Evolutionary conservation across 2,113 vertebrate genomes (phyloP), one percentile per base, ranked within the genome.

Genomic region (Bufo gargarizans): DNA sequence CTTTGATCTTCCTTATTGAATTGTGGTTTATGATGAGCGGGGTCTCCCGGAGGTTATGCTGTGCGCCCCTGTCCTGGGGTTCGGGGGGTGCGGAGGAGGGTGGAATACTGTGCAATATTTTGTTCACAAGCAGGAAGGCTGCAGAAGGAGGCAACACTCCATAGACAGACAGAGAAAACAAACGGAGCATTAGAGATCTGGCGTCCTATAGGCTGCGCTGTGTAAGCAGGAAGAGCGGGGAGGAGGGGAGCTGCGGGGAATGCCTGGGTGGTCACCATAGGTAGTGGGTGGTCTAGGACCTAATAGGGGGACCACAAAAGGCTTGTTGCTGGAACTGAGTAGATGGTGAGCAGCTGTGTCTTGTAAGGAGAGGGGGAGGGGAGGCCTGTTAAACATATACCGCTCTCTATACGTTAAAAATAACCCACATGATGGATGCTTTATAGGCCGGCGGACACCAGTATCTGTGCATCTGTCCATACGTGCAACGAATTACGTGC

Each of bases 261-360:
- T 84, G 87, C 87, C 53, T 93, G 93, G 93, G 93, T 93, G 92
- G 92, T 91, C 93, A 91, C 0, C 0, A 59, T 4, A 82, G 91
- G 88, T 89, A 89, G 91, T 93, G 93, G 92, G 94, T 93, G 92
- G 92, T 92, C 92, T 91, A 0, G 0, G 45, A 80, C 90, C 91
- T 90, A 88, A 89, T 0, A 0, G 84, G 82, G 22, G 13, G 86
- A 77, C 80, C 88, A 87, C 82, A 88, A 86, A 89, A 80, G 82
- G 77, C 88, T 89, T 50, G 22, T 86, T 85, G 88, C 74, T 85
- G 79, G 65, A 81, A 86, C 89, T 89, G 82, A 85, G 50, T 43
- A 59, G 77, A 74, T 61, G 78, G 77, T 56, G 33, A 89, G 85
- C 69, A 79, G 87, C 88, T 88, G 77, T 88, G 71, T 69, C 77